These are phyloP conservation scores for Athrips mouffetella DNA, from an alignment of 2,888 invertebrate species.

Conservation along the genomic window DNA sequence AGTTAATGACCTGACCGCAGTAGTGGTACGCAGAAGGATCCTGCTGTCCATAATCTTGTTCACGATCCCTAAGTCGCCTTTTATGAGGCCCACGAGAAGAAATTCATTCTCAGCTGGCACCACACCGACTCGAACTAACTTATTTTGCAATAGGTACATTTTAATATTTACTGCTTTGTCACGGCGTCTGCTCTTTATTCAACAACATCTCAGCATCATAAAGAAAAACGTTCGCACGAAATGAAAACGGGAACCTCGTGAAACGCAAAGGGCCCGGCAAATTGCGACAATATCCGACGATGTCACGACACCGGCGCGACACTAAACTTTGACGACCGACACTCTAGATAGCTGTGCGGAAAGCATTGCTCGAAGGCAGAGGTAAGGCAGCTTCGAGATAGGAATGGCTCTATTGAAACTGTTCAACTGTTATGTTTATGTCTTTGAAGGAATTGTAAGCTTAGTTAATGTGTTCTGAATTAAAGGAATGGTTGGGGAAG, in stretches of 20 bases:
- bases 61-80: no score
- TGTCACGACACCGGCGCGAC: slow-evolving; percentile 5
- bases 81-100: no score
- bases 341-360: slow-evolving; percentile 5
- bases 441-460: background rate
- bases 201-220: background rate
- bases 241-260: background rate
- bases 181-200: no score
- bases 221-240: slow-evolving; percentile 3
- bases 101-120: no score
- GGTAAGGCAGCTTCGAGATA: background rate
- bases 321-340: slow-evolving; percentile 10
- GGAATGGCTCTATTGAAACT: slow-evolving; percentile 7
- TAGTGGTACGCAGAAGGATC: no score
- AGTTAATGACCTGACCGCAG: no score
- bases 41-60: no score
- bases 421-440: slow-evolving; percentile 4
- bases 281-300: slow-evolving; percentile 5
- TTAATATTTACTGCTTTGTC: no score
- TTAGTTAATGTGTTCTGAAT: background rate
- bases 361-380: background rate
- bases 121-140: no score
- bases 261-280: background rate
- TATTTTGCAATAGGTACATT: no score
- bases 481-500: background rate